Percentiles rank a stretch among this genome's conserved stretches.
phyloP scores from a whole-genome alignment of 2,113 vertebrate species.

The Sander vitreus region DNA sequence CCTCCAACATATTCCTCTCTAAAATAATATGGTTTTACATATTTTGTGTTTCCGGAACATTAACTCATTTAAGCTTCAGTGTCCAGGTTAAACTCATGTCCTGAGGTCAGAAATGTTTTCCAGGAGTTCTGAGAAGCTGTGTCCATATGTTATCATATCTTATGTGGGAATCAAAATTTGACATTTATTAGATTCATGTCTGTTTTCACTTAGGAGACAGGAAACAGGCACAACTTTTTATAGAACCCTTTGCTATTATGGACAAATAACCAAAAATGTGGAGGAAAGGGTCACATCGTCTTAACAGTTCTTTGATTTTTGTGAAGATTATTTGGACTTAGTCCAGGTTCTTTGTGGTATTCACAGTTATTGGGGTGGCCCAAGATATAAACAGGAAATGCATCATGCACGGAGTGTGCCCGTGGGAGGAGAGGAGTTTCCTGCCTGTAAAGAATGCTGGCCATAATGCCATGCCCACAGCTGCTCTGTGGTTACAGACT shows the following conservation, averaged over 20 bases:
- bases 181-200: slow-evolving; percentile 43
- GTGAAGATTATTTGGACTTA: slow-evolving; percentile 26
- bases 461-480: slow-evolving; percentile 40
- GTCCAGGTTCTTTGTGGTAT: slow-evolving; percentile 18
- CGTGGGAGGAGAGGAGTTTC: slow-evolving; percentile 56
- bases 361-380: slow-evolving; percentile 42
- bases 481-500: background rate
- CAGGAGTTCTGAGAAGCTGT: slow-evolving; percentile 37
- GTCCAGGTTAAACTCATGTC: background rate
- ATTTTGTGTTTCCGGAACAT: background rate
- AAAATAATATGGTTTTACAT: background rate
- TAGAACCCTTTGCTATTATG: slow-evolving; percentile 24
- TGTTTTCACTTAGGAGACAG: slow-evolving; percentile 41
- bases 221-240: slow-evolving; percentile 46
- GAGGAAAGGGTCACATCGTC: slow-evolving; percentile 6
- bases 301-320: slow-evolving; percentile 32
- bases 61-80: background rate
- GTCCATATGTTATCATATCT: slow-evolving; percentile 23
- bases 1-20: background rate
- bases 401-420: slow-evolving; percentile 64
- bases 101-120: slow-evolving; percentile 20
- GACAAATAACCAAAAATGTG: slow-evolving; percentile 18
- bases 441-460: slow-evolving; percentile 56
- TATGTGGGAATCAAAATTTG: slow-evolving; percentile 38
- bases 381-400: slow-evolving; percentile 77